Evolutionary conservation across 1,140 invertebrate genomes (phyloP).

Genomic region (Brachionus plicatilis): DNA sequence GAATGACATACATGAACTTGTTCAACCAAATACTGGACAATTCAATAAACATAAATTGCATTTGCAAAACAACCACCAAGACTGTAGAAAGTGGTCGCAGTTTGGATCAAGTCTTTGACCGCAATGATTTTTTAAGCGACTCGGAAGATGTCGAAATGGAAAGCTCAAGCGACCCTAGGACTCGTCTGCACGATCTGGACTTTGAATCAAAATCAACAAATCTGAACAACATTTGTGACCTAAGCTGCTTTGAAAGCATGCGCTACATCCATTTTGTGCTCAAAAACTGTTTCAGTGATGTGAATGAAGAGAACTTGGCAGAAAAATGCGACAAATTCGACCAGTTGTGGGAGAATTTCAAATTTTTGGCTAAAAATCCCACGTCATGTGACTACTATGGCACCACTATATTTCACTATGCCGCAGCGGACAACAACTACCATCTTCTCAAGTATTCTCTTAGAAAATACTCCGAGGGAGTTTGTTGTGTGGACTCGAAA

Average conservation of each 20-base stretch:
- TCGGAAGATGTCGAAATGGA: slow-evolving; percentile 28
- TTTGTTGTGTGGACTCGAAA: slow-evolving; percentile 17
- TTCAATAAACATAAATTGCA: slow-evolving; percentile 32
- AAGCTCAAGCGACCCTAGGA: not conserved
- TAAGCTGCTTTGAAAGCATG: slow-evolving; percentile 34
- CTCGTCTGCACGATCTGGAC: not conserved
- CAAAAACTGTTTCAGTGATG: not conserved
- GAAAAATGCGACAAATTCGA: not conserved
- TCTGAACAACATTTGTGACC: not conserved
- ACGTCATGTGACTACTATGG: slow-evolving; percentile 38
- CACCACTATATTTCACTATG: slow-evolving; percentile 33
- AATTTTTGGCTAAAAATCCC: slow-evolving; percentile 31
- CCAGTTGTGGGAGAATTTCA: slow-evolving; percentile 15
- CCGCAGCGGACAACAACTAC: not conserved
- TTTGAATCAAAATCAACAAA: not conserved
- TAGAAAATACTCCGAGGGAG: not conserved
- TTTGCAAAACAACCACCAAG: slow-evolving; percentile 31
- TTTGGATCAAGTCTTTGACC: slow-evolving; percentile 17
- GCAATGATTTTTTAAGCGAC: slow-evolving; percentile 28
- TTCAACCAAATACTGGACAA: slow-evolving; percentile 40
- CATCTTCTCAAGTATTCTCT: slow-evolving; percentile 5
- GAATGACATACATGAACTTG: slow-evolving; percentile 35
- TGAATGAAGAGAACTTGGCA: not conserved
- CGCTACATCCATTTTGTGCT: slow-evolving; percentile 15
- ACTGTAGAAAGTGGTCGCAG: not conserved